Evolutionary conservation across 2,797 vertebrate genomes (phyloP), one percentile per base, ranked within the genome.

Genomic region (Tokudaia tokunoshimensis): DNA sequence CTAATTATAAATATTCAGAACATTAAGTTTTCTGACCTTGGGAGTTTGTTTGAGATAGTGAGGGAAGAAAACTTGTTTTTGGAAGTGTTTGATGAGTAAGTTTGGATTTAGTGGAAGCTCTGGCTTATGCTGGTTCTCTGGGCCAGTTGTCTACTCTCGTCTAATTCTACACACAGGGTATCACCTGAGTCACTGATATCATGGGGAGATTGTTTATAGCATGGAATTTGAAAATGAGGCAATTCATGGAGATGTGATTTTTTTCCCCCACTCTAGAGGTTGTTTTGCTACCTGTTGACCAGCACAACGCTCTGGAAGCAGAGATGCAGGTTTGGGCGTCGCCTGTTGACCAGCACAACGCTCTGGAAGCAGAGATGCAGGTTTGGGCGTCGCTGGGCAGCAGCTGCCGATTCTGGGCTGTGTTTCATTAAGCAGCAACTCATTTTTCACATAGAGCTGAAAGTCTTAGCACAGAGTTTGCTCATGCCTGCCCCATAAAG

Each of bases 401-500:
- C 70, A 94, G 79, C 52, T 61, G 82, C 26, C 78, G 37, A 57
- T n/a, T 83, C 82, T 92, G 52, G 61, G 57, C 41, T 93, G 67
- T n/a, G 70, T 89, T 70, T 75, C 31, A 65, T 59, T 93, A 81
- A 89, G 47, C 52, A 94, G 63, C 78, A 67, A 94, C 34, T 82
- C 65, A 4, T 89, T 94, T 86, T 79, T 79, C 0, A 17, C 85
- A 94, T 57, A 55, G 9, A 93, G 78, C 72, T 37, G 44, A 90
- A 87, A 65, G 55, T 82, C 72, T 95, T 93, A 65, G 75, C 57
- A 65, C 47, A 47, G 80, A 84, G 78, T 93, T 88, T 65, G 44
- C 55, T 96, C 65, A 79, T 44, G 44, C 87, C 80, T 19, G 34
- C 52, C 50, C 67, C 87, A 72, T 90, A 95, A 95, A 96, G 78